Conservation (phyloP, 2,888 invertebrate species). For the Gryllus longicercus region DNA sequence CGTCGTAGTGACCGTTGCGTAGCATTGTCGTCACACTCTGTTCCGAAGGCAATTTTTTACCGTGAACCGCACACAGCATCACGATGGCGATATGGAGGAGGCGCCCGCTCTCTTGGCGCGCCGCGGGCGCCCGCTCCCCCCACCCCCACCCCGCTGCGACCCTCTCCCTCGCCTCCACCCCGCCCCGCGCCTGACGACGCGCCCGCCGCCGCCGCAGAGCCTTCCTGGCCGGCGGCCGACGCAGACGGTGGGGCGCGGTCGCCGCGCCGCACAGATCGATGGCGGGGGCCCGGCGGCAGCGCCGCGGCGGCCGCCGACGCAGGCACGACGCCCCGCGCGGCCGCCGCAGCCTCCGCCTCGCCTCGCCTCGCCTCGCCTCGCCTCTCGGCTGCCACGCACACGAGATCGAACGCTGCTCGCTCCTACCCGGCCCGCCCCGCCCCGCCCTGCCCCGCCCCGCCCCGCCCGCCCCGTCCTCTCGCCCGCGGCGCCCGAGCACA, state of each 20-base stretch:
- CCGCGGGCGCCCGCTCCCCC: neutral
- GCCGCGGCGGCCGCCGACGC: neutral
- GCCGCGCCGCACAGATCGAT: neutral
- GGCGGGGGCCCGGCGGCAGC: neutral
- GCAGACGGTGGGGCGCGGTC: neutral
- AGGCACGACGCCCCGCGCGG: neutral
- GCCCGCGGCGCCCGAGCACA: constrained; percentile 7
- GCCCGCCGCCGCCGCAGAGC: neutral
- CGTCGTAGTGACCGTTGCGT: constrained; percentile 34
- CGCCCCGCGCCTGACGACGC: neutral
- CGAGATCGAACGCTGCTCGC: neutral
- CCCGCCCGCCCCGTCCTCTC: neutral
- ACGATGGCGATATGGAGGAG: constrained; percentile 19
- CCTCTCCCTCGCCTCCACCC: neutral
- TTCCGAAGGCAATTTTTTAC: constrained; percentile 27
- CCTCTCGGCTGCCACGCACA: neutral
- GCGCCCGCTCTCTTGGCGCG: neutral
- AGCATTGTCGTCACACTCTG: constrained; percentile 4
- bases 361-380: no score
- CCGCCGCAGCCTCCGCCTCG: neutral
- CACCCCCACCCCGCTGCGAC: neutral
- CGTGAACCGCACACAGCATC: constrained; percentile 18
- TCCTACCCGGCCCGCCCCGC: neutral
- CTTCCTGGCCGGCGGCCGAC: constrained; percentile 7
- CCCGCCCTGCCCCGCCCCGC: neutral